Percentiles rank a stretch among this genome's conserved stretches.
These are phyloP conservation scores for Zosterops hypoxanthus DNA, from an alignment of 2,113 vertebrate genomes.

Conservation along the genomic window DNA sequence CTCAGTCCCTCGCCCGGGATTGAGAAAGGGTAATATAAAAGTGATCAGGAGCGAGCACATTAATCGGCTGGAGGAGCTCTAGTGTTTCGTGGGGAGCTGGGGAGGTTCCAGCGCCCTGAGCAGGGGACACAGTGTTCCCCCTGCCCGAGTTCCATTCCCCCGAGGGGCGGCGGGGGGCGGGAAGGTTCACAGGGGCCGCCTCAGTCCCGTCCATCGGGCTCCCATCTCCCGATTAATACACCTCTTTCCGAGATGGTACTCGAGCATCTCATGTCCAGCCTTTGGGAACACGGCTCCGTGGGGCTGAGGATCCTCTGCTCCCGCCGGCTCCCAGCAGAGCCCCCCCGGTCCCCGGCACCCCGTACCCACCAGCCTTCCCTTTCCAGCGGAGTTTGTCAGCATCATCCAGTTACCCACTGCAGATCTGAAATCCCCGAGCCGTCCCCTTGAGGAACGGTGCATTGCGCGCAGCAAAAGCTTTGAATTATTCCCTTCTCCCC, in stretches of 20 bases:
- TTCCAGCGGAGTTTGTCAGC: conserved; percentile 21
- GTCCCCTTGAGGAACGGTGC: conserved; percentile 13
- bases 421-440: conserved; percentile 27
- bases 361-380: not conserved
- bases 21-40: not conserved
- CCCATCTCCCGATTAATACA: not conserved
- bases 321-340: not conserved
- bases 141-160: not conserved
- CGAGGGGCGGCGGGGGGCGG: not conserved
- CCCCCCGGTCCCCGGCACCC: not conserved
- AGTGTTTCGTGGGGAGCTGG: not conserved
- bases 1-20: not conserved
- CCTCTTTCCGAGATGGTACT: not conserved
- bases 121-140: not conserved
- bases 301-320: not conserved
- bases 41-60: not conserved
- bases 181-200: not conserved
- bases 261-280: not conserved
- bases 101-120: not conserved
- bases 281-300: not conserved
- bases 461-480: not conserved
- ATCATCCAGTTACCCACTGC: conserved; percentile 50
- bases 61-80: not conserved
- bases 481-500: conserved; percentile 6
- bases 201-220: not conserved